A percentile compares a stretch with the other conserved stretches of the same genome.
Conservation (phyloP, 2,888 invertebrate genomes). For the Meloe dianella region DNA sequence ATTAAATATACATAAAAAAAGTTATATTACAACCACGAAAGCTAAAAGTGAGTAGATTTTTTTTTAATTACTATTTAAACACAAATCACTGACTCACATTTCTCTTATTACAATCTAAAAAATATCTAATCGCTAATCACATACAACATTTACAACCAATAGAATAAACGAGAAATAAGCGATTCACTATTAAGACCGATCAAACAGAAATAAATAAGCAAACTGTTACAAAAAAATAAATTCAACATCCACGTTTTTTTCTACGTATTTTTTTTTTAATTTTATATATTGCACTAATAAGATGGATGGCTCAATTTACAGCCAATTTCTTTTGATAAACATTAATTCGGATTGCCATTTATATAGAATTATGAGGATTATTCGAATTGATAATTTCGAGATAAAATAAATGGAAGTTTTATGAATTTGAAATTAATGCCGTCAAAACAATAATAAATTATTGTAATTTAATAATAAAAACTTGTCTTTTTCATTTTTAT, state of each 20-base stretch:
- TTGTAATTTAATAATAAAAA: background rate
- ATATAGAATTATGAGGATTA: conserved; percentile 24
- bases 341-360: conserved; percentile 37
- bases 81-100: conserved; percentile 29
- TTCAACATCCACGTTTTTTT: background rate
- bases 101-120: conserved; percentile 16
- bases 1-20: conserved; percentile 41
- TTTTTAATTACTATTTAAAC: conserved; percentile 10
- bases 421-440: background rate
- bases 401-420: background rate
- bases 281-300: conserved; percentile 44
- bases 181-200: conserved; percentile 18
- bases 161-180: conserved; percentile 19
- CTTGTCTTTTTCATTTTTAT: background rate
- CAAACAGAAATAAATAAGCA: conserved; percentile 14
- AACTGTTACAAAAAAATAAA: conserved; percentile 10
- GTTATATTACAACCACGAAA: conserved; percentile 42
- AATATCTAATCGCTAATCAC: conserved; percentile 25
- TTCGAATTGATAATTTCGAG: conserved; percentile 12
- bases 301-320: conserved; percentile 45
- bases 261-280: conserved; percentile 8
- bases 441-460: background rate
- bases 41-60: conserved; percentile 27
- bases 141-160: conserved; percentile 33
- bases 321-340: conserved; percentile 23